Base-by-base conservation (phyloP, 2,113 vertebrate genomes). In the Craseonycteris thonglongyai region DNA sequence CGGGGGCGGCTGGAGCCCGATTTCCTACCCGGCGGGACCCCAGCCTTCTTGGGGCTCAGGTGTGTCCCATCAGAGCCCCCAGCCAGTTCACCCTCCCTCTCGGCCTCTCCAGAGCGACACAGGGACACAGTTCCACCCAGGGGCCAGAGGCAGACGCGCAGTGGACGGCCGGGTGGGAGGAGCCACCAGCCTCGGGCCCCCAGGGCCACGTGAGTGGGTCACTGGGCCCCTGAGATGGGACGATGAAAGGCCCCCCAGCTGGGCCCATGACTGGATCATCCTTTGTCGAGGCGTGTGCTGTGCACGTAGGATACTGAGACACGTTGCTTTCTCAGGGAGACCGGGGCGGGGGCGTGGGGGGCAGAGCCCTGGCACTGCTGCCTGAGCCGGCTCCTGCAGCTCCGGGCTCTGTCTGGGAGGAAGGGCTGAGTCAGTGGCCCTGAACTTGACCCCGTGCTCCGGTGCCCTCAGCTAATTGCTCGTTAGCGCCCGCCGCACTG, bases 281-380 rank as follows among this genome's bases (percentile, higher is more conserved):
- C 33, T 66, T 11, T 1, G 30, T 54, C 1, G 0, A 0, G 35
- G 35, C 28, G 7, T 5, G 5, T 5, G 28, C 82, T 18, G 58
- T 21, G 26, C 21, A 0, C 6, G 3, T 3, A 6, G 58, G 45
- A 2, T 24, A 2, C 5, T 30, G 7, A 5, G 51, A 12, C 0
- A 1, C 2, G 0, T 1, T 1, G 30, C 14, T 42, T 6, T 18
- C 38, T 1, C 0, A 11, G 49, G 30, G 68, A 66, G 12, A 2
- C 28, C 0, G 3, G 22, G 19, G 33, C 24, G 3, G 15, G 33
- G 83, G 40, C 56, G 14, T 13, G 28, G 38, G 42, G 0, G 38
- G 24, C 49, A 0, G 42, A 49, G 65, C 12, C 5, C 51, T 22
- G 68, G 10, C 69, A 12, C 1, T 1, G 42, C 56, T 21, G 3